Conservation (phyloP, 2,113 vertebrate genomes). For the Anguilla japonica region DNA sequence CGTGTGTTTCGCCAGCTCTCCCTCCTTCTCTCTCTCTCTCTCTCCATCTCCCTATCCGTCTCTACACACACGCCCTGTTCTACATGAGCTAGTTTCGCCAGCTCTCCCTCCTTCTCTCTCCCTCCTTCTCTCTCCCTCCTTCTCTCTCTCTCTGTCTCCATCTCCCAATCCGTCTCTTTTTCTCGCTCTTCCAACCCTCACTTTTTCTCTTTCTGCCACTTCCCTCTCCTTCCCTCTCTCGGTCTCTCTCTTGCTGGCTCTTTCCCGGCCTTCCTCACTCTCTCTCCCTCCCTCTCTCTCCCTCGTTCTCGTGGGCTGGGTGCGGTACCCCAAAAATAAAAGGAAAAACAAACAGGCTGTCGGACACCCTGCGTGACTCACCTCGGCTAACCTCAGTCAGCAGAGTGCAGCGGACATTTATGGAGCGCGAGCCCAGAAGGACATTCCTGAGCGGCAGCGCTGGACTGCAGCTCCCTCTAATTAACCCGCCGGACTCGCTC, state of each 20-base stretch:
- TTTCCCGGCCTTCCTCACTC: slow-evolving; percentile 18
- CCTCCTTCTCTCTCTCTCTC: too few relatives aligned
- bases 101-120: neutral
- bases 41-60: too few relatives aligned
- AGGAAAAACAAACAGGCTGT: neutral
- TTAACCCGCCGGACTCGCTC: neutral
- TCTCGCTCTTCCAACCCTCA: too few relatives aligned
- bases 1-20: neutral
- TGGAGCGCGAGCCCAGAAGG: neutral
- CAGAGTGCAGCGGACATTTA: neutral
- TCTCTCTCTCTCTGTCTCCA: too few relatives aligned
- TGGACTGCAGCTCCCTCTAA: neutral
- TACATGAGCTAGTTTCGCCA: neutral
- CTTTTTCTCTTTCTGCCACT: too few relatives aligned
- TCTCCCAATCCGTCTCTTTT: too few relatives aligned
- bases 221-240: neutral
- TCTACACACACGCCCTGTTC: slow-evolving; percentile 3
- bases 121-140: too few relatives aligned
- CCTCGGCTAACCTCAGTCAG: slow-evolving; percentile 9
- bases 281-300: neutral
- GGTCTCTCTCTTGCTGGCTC: neutral
- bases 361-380: slow-evolving; percentile 5
- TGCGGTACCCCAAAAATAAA: neutral
- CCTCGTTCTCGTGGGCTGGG: neutral
- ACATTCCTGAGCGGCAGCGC: neutral